Evolutionary conservation across 1,140 invertebrate species (phyloP), one percentile per base, ranked within the genome.

Genomic region (Drepana arcuata): DNA sequence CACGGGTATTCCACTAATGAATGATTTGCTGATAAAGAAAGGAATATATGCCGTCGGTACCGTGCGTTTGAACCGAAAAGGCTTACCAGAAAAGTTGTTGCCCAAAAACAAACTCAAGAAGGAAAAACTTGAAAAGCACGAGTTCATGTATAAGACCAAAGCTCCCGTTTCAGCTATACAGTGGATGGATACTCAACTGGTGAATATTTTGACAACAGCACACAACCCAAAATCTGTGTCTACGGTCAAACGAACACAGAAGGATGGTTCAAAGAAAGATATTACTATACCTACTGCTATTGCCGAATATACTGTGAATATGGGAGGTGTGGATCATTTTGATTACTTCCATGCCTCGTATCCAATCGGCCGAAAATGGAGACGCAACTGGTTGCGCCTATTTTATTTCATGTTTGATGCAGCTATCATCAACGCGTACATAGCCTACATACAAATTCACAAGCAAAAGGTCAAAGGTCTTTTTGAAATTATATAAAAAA

Each of bases 281-380:
- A 36, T 43, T 15, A 31, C 24, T 16, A 36, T 33, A 23, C 28
- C 33, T 7, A 13, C 27, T 35, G 36, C 46, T 7, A 43, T 49
- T 3, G 28, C 33, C 26, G 21, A 35, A 39, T 54, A 54, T 15
- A 54, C 40, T 12, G n/a, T 7, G 5, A 32, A 11, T 13, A 53
- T 53, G 43, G 54, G 45, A 2, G 46, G 54, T 11, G 50, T 48
- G 7, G 55, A 59, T 31, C 34, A 41, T 11, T 54, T 59, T 32
- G 50, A 54, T 37, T 50, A 59, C 26, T 54, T 33, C 14, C 25
- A 50, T 13, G 21, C 16, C 10, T 53, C 54, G 1, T 58, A 58
- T 11, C 16, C 40, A 7, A 44, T 58, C 18, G 49, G 49, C 3
- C 30, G 40, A 2, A 58, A 25, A 37, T 53, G 41, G 10, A 43